Conservation (phyloP, 1,140 invertebrate species). For the Periplaneta americana region DNA sequence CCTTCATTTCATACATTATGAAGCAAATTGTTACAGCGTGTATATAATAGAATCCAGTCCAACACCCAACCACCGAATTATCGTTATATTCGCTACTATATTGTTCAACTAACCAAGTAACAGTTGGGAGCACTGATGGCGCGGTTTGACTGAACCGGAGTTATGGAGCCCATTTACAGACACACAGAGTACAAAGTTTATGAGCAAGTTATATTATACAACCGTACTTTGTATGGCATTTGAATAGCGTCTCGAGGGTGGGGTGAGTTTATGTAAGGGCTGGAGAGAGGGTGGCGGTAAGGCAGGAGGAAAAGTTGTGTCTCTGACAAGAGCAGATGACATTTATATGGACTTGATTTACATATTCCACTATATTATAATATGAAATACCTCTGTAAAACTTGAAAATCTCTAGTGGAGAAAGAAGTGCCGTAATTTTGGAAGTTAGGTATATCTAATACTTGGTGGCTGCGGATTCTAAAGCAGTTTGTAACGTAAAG, state of each 20-base stretch:
- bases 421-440: not conserved
- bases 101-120: not conserved
- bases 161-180: not conserved
- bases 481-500: not conserved
- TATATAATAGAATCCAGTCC: not conserved
- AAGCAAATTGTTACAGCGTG: not conserved
- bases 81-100: not conserved
- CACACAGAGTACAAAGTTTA: not conserved
- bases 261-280: not conserved
- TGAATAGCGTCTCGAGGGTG: not conserved
- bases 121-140: not conserved
- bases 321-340: not conserved
- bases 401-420: not conserved
- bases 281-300: no score
- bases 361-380: not conserved
- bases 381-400: not conserved
- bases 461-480: not conserved
- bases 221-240: not conserved
- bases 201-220: not conserved
- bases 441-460: not conserved
- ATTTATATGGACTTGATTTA: not conserved
- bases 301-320: not conserved
- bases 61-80: not conserved
- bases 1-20: not conserved
- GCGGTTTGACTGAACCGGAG: not conserved